Evolutionary conservation across 1,140 invertebrate species (phyloP), one percentile per base, ranked within the genome.

Genomic region (Scylla paramamosain): DNA sequence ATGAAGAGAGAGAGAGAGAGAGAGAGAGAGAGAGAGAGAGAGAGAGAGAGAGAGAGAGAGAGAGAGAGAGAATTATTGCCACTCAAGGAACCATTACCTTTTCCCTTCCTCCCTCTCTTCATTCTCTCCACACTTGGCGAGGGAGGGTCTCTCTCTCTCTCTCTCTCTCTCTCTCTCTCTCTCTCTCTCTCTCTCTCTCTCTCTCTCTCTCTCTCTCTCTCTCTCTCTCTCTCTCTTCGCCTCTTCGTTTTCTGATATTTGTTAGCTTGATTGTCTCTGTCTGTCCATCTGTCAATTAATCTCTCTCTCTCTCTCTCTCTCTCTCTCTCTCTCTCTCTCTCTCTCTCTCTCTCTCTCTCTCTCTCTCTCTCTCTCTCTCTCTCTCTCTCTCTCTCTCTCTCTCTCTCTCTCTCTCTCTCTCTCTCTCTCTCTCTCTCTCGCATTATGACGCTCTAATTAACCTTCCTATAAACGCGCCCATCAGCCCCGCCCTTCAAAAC

Each of bases 381-480:
- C n/a, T 48, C 89, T 91, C 31, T 31, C 8, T 31, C n/a, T 48
- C 29, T 31, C 90, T 39, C 52, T 77, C 25, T 28, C 90, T 28
- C 46, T 20, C 52, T 25, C 12, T 31, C 29, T 31, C 31, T 52
- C 45, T 59, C 25, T 28, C 90, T 67, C 31, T 8, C n/a, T 31
- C 29, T 31, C 31, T 52, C 45, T 59, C 25, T 28, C 90, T 67
- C 31, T 8, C 20, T 77, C n/a, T 77, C 39, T 77, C 20, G 8
- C n/a, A 77, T 77, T 77, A 45, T 88, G 88, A 20, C 45, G 25
- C 88, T 46, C 39, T n/a, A 90, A 90, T 90, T 90, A 52, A 90
- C 45, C 45, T 90, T 20, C 32, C 39, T 59, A 59, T 59, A 29
- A 28, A 46, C 31, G 88, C 39, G 86, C 86, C 31, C 48, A 48